Evolutionary conservation across 2,797 vertebrate genomes (phyloP).

Genomic region (Otolemur crassicaudatus): DNA sequence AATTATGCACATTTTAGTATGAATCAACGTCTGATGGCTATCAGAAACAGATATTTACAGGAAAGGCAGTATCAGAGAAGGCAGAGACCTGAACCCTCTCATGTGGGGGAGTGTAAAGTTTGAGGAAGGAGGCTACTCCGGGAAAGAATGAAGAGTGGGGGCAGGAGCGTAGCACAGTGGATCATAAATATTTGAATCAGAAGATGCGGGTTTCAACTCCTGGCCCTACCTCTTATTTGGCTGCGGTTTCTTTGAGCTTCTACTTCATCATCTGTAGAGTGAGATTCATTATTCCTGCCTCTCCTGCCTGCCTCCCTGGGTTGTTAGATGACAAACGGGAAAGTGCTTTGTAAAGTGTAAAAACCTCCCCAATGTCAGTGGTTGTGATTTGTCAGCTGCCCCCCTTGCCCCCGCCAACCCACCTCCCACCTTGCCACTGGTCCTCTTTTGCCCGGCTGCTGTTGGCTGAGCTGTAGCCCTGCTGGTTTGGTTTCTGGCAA

Average conservation of each 20-base stretch:
- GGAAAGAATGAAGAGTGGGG: neutral
- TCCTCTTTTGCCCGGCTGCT: neutral
- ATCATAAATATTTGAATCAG: neutral
- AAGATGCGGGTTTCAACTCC: neutral
- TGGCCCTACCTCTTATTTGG: neutral
- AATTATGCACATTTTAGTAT: neutral
- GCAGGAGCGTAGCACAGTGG: neutral
- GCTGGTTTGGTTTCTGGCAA: conserved; percentile 21
- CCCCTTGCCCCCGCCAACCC: neutral
- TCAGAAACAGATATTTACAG: neutral
- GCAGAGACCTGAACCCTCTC: neutral
- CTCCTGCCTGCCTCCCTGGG: neutral
- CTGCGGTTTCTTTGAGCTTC: neutral
- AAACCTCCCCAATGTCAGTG: neutral
- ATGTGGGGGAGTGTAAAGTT: neutral
- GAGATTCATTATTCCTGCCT: conserved; percentile 5
- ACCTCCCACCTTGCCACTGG: conserved; percentile 34
- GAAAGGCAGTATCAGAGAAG: neutral
- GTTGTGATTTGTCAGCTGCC: neutral
- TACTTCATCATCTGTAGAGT: neutral
- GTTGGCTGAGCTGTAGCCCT: neutral
- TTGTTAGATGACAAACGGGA: neutral
- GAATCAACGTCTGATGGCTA: conserved; percentile 4
- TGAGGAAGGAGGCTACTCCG: neutral
- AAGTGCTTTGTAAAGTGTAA: conserved; percentile 18